phyloP scores from a whole-genome alignment of 2,113 vertebrate species.

The Galeopterus variegatus region DNA sequence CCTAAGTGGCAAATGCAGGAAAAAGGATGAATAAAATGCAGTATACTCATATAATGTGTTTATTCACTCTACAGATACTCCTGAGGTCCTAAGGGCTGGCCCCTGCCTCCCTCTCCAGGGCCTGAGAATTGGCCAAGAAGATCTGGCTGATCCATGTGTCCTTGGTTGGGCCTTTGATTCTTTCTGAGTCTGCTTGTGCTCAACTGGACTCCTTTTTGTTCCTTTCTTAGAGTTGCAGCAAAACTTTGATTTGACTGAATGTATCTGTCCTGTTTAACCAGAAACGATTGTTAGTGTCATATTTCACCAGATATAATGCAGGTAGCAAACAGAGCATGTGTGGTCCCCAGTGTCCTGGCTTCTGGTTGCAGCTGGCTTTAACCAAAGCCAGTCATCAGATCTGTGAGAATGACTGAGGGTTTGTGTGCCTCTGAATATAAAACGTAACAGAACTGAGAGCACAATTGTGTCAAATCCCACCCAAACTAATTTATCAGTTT shows the following conservation, averaged over 20 bases:
- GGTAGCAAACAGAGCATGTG: background rate
- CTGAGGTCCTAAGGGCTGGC: background rate
- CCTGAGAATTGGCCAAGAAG: background rate
- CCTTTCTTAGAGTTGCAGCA: background rate
- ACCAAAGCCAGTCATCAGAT: background rate
- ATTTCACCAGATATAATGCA: background rate
- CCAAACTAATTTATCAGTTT: background rate
- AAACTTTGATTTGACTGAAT: background rate
- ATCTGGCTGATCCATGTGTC: accelerated
- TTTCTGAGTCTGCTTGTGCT: background rate
- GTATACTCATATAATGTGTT: background rate
- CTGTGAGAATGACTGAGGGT: background rate
- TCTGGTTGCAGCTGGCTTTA: background rate
- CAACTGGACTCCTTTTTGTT: background rate
- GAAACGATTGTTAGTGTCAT: background rate
- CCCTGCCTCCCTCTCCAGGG: background rate
- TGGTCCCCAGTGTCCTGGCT: no score
- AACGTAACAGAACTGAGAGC: background rate
- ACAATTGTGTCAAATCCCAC: background rate
- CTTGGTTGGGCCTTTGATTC: background rate
- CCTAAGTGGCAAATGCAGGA: background rate
- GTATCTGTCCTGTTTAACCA: no score
- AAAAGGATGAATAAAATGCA: background rate
- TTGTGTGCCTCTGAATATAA: background rate
- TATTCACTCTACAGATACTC: background rate